A percentile compares a stretch with the other conserved stretches of the same genome.
phyloP scores from a whole-genome alignment of 2,888 invertebrate genomes.

The Spialia ferax region DNA sequence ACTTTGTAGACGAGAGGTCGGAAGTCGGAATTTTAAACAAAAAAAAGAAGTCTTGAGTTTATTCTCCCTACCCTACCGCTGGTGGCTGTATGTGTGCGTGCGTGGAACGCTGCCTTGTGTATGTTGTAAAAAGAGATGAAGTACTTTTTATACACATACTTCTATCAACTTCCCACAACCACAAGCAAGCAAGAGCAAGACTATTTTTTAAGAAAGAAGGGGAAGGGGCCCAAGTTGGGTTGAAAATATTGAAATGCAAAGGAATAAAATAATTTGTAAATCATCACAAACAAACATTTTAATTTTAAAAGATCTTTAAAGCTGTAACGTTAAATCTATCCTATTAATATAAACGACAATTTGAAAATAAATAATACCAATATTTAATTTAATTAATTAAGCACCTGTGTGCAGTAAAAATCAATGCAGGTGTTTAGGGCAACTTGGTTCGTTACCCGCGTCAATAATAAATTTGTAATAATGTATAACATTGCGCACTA shows the following conservation, averaged over 20 bases:
- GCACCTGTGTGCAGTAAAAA: conserved; percentile 48
- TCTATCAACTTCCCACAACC: no score
- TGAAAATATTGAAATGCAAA: conserved; percentile 50
- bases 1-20: conserved; percentile 62
- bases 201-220: conserved; percentile 50
- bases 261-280: neutral
- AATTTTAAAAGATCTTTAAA: neutral
- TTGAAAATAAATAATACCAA: no score
- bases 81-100: conserved; percentile 52
- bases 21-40: conserved; percentile 68
- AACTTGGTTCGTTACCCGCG: conserved; percentile 39
- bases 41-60: conserved; percentile 57
- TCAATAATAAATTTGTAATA: conserved; percentile 44
- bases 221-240: conserved; percentile 62
- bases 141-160: conserved; percentile 56
- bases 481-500: conserved; percentile 41
- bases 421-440: conserved; percentile 49
- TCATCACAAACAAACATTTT: no score
- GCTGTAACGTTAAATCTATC: no score
- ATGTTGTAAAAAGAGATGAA: conserved; percentile 60
- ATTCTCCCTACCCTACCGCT: conserved; percentile 62
- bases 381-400: conserved; percentile 41
- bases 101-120: conserved; percentile 54
- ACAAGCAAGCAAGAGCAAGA: no score
- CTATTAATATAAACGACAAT: no score